Evolutionary conservation across 2,113 vertebrate genomes (phyloP), one percentile per base, ranked within the genome.

Genomic region (Sturnus vulgaris): DNA sequence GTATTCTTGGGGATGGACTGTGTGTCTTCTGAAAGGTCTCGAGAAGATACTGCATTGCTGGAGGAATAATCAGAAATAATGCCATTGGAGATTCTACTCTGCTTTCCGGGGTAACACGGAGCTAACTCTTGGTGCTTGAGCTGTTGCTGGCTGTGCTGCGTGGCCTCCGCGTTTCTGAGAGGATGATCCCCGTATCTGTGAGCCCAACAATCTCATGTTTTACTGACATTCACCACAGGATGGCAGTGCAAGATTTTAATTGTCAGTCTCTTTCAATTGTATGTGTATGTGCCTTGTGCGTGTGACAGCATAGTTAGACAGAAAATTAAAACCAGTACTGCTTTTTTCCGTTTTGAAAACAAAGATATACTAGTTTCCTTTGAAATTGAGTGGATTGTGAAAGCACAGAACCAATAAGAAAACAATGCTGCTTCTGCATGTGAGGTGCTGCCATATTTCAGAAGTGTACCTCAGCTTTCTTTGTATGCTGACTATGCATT

Each of bases 231-330:
- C 24, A 79, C 97, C 97, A 82, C 92, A 92, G 40, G 96, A 93
- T 96, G 97, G 97, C 97, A 93, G 88, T 92, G 75, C 42, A 57
- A 82, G 88, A 88, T 86, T 71, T 96, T 42, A 28, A 57, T 84
- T 95, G 81, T 42, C 56, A 39, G 31, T 27, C 39, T 9, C 20
- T 50, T 76, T 44, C 35, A 5, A 2, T 7, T 3, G 11, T 19
- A 3, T 7, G 17, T 16, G 66, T 64, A 39, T 39, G 20, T 52
- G 78, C 80, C 68, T 49, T 50, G 57, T 90, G 92, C 86, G 39
- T 91, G 96, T 65, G 72, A 82, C 24, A 44, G 72, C 3, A 1
- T 40, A 52, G 72, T 96, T 93, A 93, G 92, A 25, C 81, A 52
- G 93, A 89, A 95, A 92, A 96, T 88, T 91, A 86, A 92, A 94